Evolutionary conservation across 2,113 vertebrate genomes (phyloP), one percentile per base, ranked within the genome.

Genomic region (Cettia cetti): DNA sequence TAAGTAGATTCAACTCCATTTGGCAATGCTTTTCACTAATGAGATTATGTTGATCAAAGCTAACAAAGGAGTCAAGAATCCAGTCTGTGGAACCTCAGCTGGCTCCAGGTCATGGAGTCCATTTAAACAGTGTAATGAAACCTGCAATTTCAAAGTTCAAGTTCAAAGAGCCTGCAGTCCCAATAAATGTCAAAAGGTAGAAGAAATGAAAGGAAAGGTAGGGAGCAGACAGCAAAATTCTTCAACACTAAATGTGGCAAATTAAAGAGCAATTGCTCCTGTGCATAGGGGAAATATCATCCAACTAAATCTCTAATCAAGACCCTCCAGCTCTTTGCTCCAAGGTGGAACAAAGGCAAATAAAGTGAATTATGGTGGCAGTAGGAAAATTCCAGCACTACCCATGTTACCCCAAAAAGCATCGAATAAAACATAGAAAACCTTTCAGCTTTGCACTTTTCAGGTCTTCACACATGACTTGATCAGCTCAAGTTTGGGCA

Each of bases 41-140:
- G 37, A 89, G 40, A 94, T 96, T 96, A 90, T 59, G 74, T 30
- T 95, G 90, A 96, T 96, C 94, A 94, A 96, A 96, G 92, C 77
- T 93, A 97, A 93, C 1, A 0, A 89, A 93, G 50, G 69, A 95
- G 72, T 96, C 80, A 72, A 90, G 65, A 90, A 94, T 84, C 86
- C 80, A 89, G 61, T 13, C 80, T 71, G 47, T 61, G 69, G 92
- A 95, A 86, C 60, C 90, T 89, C 82, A 71, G 5, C 76, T 47
- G 57, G 64, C 89, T 94, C 65, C 77, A 94, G 89, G 94, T 94
- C 93, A 92, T 2, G 72, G n/a, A 94, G 86, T 42, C 80, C 81
- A 82, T 86, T 96, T 92, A 61, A 93, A 93, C 1, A 3, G 65
- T 0, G 0, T 79, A 93, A 95, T 71, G 37, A 95, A 96, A 93